phyloP scores from a whole-genome alignment of 2,797 vertebrate species.

The Mycteria americana region DNA sequence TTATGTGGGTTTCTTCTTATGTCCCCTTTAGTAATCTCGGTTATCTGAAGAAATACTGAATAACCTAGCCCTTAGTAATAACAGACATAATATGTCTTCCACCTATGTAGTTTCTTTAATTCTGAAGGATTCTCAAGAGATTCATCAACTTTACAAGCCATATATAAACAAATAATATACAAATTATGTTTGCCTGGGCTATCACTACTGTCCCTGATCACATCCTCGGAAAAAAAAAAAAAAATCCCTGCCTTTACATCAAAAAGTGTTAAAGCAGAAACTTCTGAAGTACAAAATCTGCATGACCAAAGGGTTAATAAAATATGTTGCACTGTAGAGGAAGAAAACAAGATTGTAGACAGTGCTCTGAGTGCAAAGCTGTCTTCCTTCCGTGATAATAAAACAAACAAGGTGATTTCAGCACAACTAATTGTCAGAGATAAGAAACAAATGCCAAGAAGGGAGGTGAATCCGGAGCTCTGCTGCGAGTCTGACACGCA shows the following conservation, averaged over 20 bases:
- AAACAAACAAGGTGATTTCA: slow-evolving; percentile 20
- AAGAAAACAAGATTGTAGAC: background rate
- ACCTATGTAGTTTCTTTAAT: background rate
- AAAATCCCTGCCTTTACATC: background rate
- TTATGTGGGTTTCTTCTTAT: background rate
- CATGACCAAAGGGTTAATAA: background rate
- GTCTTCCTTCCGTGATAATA: background rate
- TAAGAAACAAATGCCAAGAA: slow-evolving; percentile 36
- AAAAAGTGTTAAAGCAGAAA: background rate
- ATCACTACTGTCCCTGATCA: background rate
- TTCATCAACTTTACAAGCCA: background rate
- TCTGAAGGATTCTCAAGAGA: background rate
- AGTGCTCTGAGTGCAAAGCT: background rate
- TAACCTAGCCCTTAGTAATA: background rate
- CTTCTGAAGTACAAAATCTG: background rate
- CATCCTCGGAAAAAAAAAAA: background rate
- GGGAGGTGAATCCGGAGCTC: background rate
- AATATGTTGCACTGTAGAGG: background rate
- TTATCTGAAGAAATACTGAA: background rate
- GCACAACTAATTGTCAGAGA: slow-evolving; percentile 59
- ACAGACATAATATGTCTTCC: background rate
- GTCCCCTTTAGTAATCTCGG: background rate
- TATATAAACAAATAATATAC: background rate
- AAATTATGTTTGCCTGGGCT: background rate
- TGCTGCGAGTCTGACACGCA: background rate